A percentile compares a stretch with the other conserved stretches of the same genome.
These are phyloP conservation scores for Sericinus montela DNA, from an alignment of 2,888 invertebrate genomes.

Conservation along the genomic window DNA sequence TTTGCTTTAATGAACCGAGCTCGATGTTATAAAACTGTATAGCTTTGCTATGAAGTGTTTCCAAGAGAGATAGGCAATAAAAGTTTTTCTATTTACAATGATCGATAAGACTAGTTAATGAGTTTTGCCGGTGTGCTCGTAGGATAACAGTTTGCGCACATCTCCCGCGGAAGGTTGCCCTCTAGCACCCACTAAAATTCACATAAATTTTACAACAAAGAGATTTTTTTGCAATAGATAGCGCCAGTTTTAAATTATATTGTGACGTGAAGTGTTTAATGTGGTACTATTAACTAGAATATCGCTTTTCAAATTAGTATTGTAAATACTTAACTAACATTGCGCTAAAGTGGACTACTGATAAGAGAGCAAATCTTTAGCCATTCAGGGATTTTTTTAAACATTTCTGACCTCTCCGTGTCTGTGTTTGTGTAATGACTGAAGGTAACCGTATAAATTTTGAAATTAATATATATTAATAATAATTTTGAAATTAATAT, in stretches of 20 bases:
- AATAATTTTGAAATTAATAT: too few species aligned
- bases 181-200: neutral
- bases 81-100: conserved; percentile 17
- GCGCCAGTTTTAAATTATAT: neutral
- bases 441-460: too few species aligned
- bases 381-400: too few species aligned
- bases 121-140: conserved; percentile 5
- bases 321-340: neutral
- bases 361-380: too few species aligned
- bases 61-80: conserved; percentile 19
- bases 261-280: neutral
- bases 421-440: too few species aligned
- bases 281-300: too few species aligned
- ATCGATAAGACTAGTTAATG: conserved; percentile 24
- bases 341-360: too few species aligned
- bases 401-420: too few species aligned
- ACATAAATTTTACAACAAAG: too few species aligned
- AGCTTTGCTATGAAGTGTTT: conserved; percentile 18
- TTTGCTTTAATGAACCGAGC: neutral
- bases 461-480: too few species aligned
- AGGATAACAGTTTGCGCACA: conserved; percentile 7
- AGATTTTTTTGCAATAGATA: too few species aligned
- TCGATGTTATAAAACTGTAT: conserved; percentile 6
- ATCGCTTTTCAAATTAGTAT: neutral
- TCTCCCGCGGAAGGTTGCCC: neutral